These are phyloP conservation scores for Amphiprion ocellaris DNA, from an alignment of 2,113 vertebrate species.

Conservation along the genomic window DNA sequence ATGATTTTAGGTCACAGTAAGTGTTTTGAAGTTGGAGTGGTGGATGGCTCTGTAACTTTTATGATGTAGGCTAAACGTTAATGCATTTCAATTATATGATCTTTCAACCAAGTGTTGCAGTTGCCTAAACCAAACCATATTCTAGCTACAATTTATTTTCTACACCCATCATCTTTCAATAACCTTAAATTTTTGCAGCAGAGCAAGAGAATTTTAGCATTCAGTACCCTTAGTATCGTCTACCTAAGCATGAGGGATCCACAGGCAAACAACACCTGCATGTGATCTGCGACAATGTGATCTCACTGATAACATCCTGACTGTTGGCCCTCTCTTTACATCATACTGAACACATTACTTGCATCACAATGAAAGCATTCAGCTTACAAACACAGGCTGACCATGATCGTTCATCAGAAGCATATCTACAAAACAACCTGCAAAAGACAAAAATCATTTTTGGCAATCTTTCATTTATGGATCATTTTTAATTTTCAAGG, in stretches of 20 bases:
- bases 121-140: no score
- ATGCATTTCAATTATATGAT: no score
- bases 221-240: neutral
- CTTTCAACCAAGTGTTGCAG: no score
- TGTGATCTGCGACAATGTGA: slow-evolving; percentile 6
- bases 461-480: neutral
- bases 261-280: slow-evolving; percentile 10
- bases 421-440: neutral
- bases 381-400: neutral
- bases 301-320: slow-evolving; percentile 6
- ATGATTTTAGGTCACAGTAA: no score
- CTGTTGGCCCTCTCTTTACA: slow-evolving; percentile 6
- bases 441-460: neutral
- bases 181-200: no score
- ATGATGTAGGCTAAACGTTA: no score
- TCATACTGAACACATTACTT: neutral
- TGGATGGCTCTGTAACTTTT: no score
- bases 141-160: no score
- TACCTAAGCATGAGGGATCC: slow-evolving; percentile 8
- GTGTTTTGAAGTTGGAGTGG: no score
- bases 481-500: neutral
- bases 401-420: neutral
- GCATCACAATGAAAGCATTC: slow-evolving; percentile 1
- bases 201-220: no score
- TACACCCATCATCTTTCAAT: no score